Conservation (phyloP, 2,888 invertebrate genomes). For the Salpingus planirostris region DNA sequence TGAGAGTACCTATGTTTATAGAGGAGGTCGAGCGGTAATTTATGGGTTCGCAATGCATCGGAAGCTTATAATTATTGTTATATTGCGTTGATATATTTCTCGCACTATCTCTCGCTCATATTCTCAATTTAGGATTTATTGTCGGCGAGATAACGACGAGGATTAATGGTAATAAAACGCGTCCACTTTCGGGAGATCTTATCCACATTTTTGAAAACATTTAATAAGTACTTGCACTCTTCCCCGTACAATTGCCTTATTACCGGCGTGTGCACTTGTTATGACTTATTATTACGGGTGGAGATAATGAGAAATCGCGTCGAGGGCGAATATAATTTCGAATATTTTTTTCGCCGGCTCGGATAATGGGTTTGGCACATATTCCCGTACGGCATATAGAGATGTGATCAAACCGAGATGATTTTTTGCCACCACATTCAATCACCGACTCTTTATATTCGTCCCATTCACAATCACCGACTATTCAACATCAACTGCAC, state of each 20-base stretch:
- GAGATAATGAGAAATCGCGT: too few relatives aligned
- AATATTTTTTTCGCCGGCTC: too few relatives aligned
- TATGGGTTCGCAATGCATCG: background rate
- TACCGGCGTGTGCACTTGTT: too few relatives aligned
- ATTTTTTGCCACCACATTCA: conserved; percentile 28
- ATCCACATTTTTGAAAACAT: conserved; percentile 7
- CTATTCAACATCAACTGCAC: conserved; percentile 29
- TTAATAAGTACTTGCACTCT: conserved; percentile 15
- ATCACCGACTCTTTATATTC: conserved; percentile 27
- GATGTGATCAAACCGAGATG: conserved; percentile 26
- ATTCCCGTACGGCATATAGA: too few relatives aligned
- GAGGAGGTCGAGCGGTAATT: conserved; percentile 5
- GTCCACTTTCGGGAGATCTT: conserved; percentile 12
- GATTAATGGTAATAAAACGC: conserved; percentile 15
- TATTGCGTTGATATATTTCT: conserved; percentile 35
- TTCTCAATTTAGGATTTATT: conserved; percentile 35
- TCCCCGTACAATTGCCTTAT: too few relatives aligned
- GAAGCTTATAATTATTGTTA: conserved; percentile 32
- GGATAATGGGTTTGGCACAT: too few relatives aligned
- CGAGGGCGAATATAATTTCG: too few relatives aligned
- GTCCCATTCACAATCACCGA: conserved; percentile 29
- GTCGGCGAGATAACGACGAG: conserved; percentile 29
- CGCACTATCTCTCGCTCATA: too few relatives aligned
- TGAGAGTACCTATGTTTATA: too few relatives aligned
- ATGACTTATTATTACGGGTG: too few relatives aligned